Conservation (phyloP, 2,888 invertebrate genomes). For the Xanthia togata region DNA sequence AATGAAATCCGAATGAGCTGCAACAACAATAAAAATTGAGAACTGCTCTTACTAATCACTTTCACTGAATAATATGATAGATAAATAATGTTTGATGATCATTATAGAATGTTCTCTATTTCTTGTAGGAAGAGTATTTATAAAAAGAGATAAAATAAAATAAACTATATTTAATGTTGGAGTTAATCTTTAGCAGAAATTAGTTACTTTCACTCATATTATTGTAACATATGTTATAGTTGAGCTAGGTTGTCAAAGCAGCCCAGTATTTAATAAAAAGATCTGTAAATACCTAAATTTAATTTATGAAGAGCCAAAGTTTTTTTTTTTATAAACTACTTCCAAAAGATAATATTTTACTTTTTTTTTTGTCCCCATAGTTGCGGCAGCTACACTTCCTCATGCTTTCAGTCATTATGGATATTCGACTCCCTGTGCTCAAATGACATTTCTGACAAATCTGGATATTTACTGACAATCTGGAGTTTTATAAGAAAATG, state of each 20-base stretch:
- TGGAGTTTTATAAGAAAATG: neutral
- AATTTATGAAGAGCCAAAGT: neutral
- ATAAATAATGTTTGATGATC: neutral
- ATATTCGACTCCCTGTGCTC: neutral
- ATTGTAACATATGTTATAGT: neutral
- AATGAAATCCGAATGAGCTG: slow-evolving; percentile 24
- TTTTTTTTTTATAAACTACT: too few species aligned
- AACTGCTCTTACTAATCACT: slow-evolving; percentile 9
- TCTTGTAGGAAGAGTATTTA: neutral
- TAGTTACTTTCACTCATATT: neutral
- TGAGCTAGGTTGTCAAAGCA: neutral
- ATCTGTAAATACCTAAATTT: neutral
- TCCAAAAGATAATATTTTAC: neutral
- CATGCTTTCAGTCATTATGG: neutral
- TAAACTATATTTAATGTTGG: neutral
- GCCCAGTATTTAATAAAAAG: neutral
- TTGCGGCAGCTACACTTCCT: neutral
- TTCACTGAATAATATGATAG: neutral
- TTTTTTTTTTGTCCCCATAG: neutral
- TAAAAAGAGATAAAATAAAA: neutral
- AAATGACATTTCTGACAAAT: neutral
- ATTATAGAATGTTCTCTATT: neutral
- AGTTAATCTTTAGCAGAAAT: neutral
- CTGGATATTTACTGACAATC: neutral
- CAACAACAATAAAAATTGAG: slow-evolving; percentile 32